Base-by-base conservation (phyloP, 2,113 vertebrate genomes). In the Protobothrops flavoviridis region DNA sequence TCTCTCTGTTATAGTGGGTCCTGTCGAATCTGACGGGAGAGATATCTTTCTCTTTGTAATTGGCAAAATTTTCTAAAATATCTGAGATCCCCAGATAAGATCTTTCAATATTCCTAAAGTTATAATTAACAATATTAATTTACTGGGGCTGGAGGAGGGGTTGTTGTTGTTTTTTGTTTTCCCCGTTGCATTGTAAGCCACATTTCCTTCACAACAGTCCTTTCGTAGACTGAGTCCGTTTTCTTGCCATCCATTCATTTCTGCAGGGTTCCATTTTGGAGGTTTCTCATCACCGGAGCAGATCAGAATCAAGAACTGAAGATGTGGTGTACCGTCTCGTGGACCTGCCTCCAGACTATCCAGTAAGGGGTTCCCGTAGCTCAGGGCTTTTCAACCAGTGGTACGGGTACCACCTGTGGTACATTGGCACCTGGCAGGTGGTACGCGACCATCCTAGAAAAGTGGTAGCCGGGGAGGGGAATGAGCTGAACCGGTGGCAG, bases 311-410 rank as follows among this genome's bases (percentile, higher is more conserved):
- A 98, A 94, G 99, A 99, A 64, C 96, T 99, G 88, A 99, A 99
- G 97, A 98, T 99, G 98, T 99, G 99, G 99, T 99, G 99, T 96
- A 99, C 99, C 0, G 99, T 99, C 81, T 99, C 99, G 33, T 99
- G 99, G 99, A 99, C 99, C 20, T 99, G 99, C 93, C 97, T 99
- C 90, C 99, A 99, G 95, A 99, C 99, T 23, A 98, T 99, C 91
- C 98, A 98, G 99, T 99, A 64, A 6, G 95, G 43, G 45, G 45
- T 45, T 45, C 45, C 45, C 5, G 45, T 45, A 43, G 20, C 69
- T 39, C 39, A 39, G 39, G 39, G 39, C 39, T 39, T 39, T 39
- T 39, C 39, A 39, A 39, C 39, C 39, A 39, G 39, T 39, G 39
- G 39, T 39, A 39, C 39, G 39, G 39, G 39, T 39, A 39, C 39